These are phyloP conservation scores for Siniperca knerii DNA, from an alignment of 2,113 vertebrate species.

Conservation along the genomic window DNA sequence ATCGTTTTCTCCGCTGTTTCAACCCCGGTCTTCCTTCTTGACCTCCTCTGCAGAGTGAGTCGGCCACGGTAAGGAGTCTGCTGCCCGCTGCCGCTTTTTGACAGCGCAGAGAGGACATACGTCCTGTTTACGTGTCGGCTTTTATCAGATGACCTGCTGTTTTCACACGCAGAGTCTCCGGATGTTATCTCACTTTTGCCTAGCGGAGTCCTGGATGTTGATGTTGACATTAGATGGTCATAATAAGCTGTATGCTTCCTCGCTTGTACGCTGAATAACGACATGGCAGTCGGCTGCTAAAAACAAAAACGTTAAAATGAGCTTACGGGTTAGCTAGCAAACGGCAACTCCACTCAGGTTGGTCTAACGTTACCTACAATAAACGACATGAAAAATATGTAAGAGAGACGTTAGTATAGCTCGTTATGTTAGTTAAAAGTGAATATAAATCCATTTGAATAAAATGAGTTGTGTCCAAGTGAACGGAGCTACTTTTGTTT, in stretches of 20 bases:
- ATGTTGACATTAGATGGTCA: conserved; percentile 66
- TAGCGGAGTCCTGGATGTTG: conserved; percentile 43
- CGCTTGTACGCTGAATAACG: conserved; percentile 73
- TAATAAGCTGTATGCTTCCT: conserved; percentile 77
- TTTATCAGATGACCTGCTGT: conserved; percentile 63
- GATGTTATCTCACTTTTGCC: conserved; percentile 29
- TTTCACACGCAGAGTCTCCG: conserved; percentile 55
- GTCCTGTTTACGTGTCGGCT: conserved; percentile 85
- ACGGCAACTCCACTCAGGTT: not conserved
- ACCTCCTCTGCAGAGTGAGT: conserved; percentile 86
- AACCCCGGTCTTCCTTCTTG: conserved; percentile 71
- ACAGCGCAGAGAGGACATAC: conserved; percentile 85
- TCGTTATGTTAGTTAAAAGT: not conserved
- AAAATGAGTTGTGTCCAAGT: not conserved
- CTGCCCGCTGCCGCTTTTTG: conserved; percentile 61
- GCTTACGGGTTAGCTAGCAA: not conserved
- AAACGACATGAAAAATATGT: not conserved
- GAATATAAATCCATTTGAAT: not conserved
- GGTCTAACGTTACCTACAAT: not conserved
- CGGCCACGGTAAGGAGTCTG: conserved; percentile 63
- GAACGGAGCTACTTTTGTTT: conserved; percentile 62
- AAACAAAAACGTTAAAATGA: not conserved
- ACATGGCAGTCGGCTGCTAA: conserved; percentile 59
- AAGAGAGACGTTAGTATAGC: not conserved
- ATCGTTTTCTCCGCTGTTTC: conserved; percentile 52